Conservation (phyloP, 2,113 vertebrate species). For the Sturnira hondurensis region DNA sequence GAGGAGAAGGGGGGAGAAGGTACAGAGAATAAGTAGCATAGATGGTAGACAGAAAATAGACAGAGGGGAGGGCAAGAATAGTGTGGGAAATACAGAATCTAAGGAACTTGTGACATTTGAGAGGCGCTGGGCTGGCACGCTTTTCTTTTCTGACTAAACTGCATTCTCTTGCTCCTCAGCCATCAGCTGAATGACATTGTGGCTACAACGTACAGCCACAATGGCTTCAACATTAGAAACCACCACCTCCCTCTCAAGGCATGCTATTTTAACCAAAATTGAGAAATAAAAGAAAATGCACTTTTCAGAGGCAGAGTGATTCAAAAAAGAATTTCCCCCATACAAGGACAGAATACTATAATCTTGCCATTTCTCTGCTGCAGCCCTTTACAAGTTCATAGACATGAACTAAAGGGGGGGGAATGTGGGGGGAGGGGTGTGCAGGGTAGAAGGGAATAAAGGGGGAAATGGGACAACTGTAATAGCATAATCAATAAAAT, state of each 20-base stretch:
- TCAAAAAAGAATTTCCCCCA: slow-evolving; percentile 7
- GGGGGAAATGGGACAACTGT: no score
- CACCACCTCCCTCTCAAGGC: neutral
- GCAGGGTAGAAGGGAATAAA: no score
- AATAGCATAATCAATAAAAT: no score
- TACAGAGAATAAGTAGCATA: no score
- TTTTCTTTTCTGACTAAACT: slow-evolving; percentile 14
- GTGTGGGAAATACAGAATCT: no score
- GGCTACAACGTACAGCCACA: no score
- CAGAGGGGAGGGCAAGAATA: no score
- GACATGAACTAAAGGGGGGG: no score
- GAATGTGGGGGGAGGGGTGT: no score
- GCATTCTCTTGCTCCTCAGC: neutral
- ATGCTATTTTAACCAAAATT: neutral
- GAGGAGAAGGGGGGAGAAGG: no score
- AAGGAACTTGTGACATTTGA: no score
- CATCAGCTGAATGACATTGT: neutral
- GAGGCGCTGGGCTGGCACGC: neutral
- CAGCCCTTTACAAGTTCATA: slow-evolving; percentile 65
- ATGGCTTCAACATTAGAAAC: neutral
- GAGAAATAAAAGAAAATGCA: slow-evolving; percentile 48
- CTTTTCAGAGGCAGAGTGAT: slow-evolving; percentile 38
- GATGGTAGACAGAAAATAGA: no score
- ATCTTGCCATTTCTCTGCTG: slow-evolving; percentile 57
- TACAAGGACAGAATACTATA: slow-evolving; percentile 20